These are phyloP conservation scores for Eueremaeus valkanovi DNA, from an alignment of 2,888 invertebrate species.

Conservation along the genomic window DNA sequence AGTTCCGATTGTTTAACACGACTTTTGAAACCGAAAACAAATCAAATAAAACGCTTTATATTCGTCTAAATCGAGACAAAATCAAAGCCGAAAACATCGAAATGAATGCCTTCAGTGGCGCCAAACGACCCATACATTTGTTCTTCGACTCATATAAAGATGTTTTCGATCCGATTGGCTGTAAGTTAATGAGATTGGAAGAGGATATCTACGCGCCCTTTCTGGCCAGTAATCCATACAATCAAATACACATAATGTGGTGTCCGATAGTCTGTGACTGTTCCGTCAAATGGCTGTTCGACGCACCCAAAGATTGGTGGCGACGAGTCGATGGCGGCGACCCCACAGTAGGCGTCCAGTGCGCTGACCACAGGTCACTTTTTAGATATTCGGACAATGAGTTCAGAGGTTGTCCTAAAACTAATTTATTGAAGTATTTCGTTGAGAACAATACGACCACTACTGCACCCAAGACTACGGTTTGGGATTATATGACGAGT, in stretches of 20 bases:
- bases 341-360: constrained; percentile 35
- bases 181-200: constrained; percentile 38
- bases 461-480: background rate
- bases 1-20: constrained; percentile 32
- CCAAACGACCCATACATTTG: constrained; percentile 37
- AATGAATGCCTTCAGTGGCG: constrained; percentile 37
- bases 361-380: constrained; percentile 36
- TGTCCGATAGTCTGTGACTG: constrained; percentile 40
- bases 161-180: constrained; percentile 31
- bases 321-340: constrained; percentile 40
- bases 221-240: constrained; percentile 35
- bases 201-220: constrained; percentile 40
- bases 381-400: constrained; percentile 40
- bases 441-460: constrained; percentile 3
- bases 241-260: constrained; percentile 38
- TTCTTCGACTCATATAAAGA: constrained; percentile 30
- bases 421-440: constrained; percentile 40
- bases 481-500: background rate
- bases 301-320: constrained; percentile 41
- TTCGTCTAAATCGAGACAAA: constrained; percentile 36
- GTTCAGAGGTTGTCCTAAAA: constrained; percentile 38
- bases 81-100: constrained; percentile 27
- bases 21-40: constrained; percentile 11
- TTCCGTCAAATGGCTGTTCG: constrained; percentile 39
- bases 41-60: constrained; percentile 30